Evolutionary conservation across 92 coral and sea anemone species (phyloP), one percentile per base, ranked within the genome.

Genomic region (Phymanthus crucifer): DNA sequence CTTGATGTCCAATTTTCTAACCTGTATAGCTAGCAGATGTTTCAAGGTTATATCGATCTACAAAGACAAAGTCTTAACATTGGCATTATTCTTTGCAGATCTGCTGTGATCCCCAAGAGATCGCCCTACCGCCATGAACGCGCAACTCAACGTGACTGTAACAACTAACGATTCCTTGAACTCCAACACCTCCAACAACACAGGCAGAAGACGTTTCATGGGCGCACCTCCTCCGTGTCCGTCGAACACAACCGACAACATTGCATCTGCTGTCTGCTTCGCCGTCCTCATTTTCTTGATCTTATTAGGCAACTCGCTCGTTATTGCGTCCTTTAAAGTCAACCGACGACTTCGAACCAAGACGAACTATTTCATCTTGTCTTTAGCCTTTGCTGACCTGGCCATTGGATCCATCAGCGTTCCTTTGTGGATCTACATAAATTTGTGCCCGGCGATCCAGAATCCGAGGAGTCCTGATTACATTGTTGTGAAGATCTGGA

Each of bases 271-370:
- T 19, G 88, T 92, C 11, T 82, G 87, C 36, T 90, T 67, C 75
- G 69, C 75, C 17, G 23, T 89, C 12, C 75, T 92, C 3, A 86
- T 83, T 6, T 36, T 80, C 46, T 70, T 84, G 67, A 90, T 92
- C n/a, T 86, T 89, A 66, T 58, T 81, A 56, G 97, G 94, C 36
- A 92, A 92, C 82, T 78, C 91, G 38, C 85, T 92, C 61, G 97
- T 92, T 1, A 82, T 92, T 40, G 86, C 83, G 37, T 93, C 97
- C 64, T 90, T 92, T n/a, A 82, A 78, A 31, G 83, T 90, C 32
- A 92, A 92, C 65, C 93, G 92, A 24, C 84, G 97, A 23, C 84
- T 92, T 16, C 86, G 97, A 2, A 92, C 94, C 14, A 92, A 83
- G 48, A 91, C 97, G 10, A 92, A 92, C 75, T 88, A 87, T 57